phyloP scores from a whole-genome alignment of 1,140 invertebrate genomes.

The Drosophila aff. region DNA sequence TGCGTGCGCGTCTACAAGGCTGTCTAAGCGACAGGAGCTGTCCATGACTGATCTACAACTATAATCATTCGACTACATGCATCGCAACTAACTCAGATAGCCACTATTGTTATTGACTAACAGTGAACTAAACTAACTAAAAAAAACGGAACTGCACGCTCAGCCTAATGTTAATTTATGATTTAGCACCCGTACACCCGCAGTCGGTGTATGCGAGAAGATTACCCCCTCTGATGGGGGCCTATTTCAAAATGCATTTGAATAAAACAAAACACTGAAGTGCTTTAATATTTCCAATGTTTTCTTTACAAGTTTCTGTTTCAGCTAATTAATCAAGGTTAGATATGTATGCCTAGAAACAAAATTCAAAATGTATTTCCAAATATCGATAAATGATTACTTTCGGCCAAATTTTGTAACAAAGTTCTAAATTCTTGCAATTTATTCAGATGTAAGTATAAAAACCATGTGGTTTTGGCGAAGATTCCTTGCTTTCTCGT shows the following conservation, averaged over 20 bases:
- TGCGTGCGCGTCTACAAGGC: conserved; percentile 90
- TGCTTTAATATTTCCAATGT: conserved; percentile 35
- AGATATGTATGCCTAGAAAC: conserved; percentile 1
- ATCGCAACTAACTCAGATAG: conserved; percentile 69
- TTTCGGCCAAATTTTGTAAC: not conserved
- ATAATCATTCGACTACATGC: conserved; percentile 57
- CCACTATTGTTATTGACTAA: conserved; percentile 74
- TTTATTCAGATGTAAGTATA: not conserved
- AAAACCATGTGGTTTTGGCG: not conserved
- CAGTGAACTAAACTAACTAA: conserved; percentile 45
- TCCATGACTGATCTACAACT: conserved; percentile 66
- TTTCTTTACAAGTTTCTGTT: not conserved
- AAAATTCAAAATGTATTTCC: not conserved
- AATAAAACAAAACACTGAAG: conserved; percentile 64
- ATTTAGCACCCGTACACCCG: conserved; percentile 31
- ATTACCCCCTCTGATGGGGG: conserved; percentile 13
- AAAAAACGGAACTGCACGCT: conserved; percentile 56
- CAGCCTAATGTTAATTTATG: conserved; percentile 71
- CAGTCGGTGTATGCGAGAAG: conserved; percentile 28
- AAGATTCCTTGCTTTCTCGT: not conserved
- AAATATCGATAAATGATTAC: not conserved
- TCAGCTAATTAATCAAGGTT: not conserved
- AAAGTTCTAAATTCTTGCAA: not conserved
- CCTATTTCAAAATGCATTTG: conserved; percentile 67
- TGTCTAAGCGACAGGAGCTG: conserved; percentile 45